These are phyloP conservation scores for Atherinomorus stipes DNA, from an alignment of 2,113 vertebrate species.

Conservation along the genomic window DNA sequence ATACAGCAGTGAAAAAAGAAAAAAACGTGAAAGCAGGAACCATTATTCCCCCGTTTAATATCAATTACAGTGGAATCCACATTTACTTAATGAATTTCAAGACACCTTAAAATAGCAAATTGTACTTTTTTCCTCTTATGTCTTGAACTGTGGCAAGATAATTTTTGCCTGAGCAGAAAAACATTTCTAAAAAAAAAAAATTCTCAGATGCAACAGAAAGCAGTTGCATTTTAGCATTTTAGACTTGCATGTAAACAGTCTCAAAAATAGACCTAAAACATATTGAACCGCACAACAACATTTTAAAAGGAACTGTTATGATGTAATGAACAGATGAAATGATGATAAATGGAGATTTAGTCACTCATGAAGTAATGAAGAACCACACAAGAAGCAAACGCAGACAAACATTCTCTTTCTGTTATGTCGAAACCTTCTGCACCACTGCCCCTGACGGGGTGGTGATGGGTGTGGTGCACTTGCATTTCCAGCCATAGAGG, in stretches of 20 bases:
- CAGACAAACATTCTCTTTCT: conserved; percentile 9
- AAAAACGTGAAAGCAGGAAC: background rate
- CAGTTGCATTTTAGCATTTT: too few relatives aligned
- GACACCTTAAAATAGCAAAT: too few relatives aligned
- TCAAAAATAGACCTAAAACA: background rate
- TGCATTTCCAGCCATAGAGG: conserved; percentile 56
- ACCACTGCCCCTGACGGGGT: background rate
- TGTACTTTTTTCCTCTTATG: too few relatives aligned
- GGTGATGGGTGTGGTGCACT: conserved; percentile 51
- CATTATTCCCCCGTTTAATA: rapidly evolving
- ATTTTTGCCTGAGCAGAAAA: too few relatives aligned
- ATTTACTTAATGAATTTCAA: too few relatives aligned
- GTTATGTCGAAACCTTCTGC: background rate
- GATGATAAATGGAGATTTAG: conserved; percentile 18
- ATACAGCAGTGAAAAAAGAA: background rate
- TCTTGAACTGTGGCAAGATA: too few relatives aligned
- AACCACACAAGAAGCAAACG: background rate
- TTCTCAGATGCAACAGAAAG: too few relatives aligned
- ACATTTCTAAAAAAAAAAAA: too few relatives aligned
- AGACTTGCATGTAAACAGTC: background rate
- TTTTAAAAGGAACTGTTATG: conserved; percentile 13
- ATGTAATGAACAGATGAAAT: conserved; percentile 1
- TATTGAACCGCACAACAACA: background rate
- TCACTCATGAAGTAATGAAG: conserved; percentile 19
- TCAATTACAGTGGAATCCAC: too few relatives aligned